Conservation (phyloP, 1,140 invertebrate species). For the Drosophila sechellia region DNA sequence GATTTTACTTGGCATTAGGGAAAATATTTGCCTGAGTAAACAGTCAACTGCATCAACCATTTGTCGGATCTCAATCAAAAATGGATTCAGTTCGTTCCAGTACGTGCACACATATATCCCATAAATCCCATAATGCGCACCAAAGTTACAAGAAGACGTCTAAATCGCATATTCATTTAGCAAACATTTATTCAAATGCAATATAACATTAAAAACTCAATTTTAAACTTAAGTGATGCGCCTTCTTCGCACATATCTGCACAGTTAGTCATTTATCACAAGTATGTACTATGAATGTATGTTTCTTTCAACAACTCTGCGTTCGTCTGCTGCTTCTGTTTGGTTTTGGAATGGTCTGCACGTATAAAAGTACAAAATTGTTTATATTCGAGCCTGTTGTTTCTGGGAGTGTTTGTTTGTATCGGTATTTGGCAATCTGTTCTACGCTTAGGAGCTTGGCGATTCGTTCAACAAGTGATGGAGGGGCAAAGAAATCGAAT, state of each 20-base stretch:
- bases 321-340: conserved; percentile 29
- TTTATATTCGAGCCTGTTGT: conserved; percentile 38
- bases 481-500: conserved; percentile 61
- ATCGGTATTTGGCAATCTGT: conserved; percentile 68
- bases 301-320: conserved; percentile 49
- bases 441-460: conserved; percentile 40
- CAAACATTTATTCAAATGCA: conserved; percentile 79
- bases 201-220: conserved; percentile 74
- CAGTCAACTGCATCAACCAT: not conserved
- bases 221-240: conserved; percentile 54
- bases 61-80: not conserved
- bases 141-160: not conserved
- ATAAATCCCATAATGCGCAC: too few relatives aligned
- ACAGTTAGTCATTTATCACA: conserved; percentile 78
- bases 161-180: conserved; percentile 39
- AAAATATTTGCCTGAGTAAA: not conserved
- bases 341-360: conserved; percentile 46
- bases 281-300: conserved; percentile 66
- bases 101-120: too few relatives aligned
- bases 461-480: conserved; percentile 52
- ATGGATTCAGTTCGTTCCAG: not conserved
- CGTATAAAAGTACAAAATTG: conserved; percentile 78
- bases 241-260: conserved; percentile 62
- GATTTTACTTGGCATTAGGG: not conserved
- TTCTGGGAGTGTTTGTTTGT: conserved; percentile 24